A percentile compares a stretch with the other conserved stretches of the same genome.
Evolutionary conservation across 2,888 invertebrate genomes (phyloP).

Genomic region (Chrysodeixis includens): DNA sequence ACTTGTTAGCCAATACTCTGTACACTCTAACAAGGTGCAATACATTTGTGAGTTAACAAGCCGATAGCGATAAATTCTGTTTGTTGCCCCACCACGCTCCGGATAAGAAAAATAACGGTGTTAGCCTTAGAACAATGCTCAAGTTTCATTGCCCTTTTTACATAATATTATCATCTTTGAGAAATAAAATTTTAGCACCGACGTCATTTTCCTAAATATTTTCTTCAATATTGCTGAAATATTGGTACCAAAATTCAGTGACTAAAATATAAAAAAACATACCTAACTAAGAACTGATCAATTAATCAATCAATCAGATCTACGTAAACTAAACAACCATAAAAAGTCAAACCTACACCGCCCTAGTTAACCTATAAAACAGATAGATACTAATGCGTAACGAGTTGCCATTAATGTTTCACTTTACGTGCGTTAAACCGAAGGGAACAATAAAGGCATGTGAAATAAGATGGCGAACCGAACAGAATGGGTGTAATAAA

Average conservation of each 20-base stretch:
- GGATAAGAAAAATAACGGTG: constrained; percentile 68
- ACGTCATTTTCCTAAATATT: background rate
- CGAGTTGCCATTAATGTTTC: constrained; percentile 55
- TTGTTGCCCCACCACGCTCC: constrained; percentile 54
- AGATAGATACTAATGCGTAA: constrained; percentile 52
- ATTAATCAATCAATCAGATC: background rate
- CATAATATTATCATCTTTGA: constrained; percentile 7
- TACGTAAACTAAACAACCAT: background rate
- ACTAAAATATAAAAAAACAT: too few species aligned
- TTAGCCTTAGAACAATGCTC: constrained; percentile 49
- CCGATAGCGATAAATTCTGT: constrained; percentile 74
- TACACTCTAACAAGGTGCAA: constrained; percentile 68
- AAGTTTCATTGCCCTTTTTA: constrained; percentile 26
- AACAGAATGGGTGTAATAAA: constrained; percentile 79
- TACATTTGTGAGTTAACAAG: constrained; percentile 82
- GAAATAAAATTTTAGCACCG: background rate
- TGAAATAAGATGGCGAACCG: constrained; percentile 71
- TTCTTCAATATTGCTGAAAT: background rate
- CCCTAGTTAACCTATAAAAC: constrained; percentile 57
- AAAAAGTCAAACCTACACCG: background rate
- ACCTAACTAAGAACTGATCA: too few species aligned
- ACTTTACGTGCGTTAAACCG: constrained; percentile 60
- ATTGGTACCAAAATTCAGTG: background rate
- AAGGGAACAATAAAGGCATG: constrained; percentile 75
- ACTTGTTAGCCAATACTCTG: constrained; percentile 28